Percentiles rank a stretch among this genome's conserved stretches.
phyloP scores from a whole-genome alignment of 2,113 vertebrate species.

The Pachycephala philippinensis region DNA sequence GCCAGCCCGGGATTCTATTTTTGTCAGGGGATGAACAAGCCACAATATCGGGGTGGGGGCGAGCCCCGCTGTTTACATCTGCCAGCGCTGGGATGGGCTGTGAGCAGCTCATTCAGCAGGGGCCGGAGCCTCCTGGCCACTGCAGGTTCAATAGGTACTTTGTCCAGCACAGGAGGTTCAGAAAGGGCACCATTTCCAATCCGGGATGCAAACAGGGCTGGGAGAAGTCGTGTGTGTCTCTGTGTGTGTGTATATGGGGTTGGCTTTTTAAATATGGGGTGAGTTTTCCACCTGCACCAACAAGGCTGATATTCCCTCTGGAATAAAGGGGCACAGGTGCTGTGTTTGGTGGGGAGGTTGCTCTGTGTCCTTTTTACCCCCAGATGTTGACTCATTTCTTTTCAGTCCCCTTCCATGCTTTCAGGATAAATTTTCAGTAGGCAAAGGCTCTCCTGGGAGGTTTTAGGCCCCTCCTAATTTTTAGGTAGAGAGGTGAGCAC shows the following conservation, averaged over 20 bases:
- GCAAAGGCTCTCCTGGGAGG: neutral
- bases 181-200: conserved; percentile 49
- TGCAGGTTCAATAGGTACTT: conserved; percentile 67
- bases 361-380: neutral
- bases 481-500: neutral
- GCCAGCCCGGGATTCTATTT: conserved; percentile 51
- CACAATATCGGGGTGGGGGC: conserved; percentile 33
- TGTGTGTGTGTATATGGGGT: neutral
- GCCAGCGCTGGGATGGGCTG: conserved; percentile 36
- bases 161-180: conserved; percentile 50
- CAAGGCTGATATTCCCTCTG: neutral
- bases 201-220: neutral
- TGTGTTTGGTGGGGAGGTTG: neutral
- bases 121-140: conserved; percentile 26
- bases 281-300: neutral
- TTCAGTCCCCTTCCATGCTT: neutral
- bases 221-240: neutral
- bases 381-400: neutral
- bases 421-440: neutral
- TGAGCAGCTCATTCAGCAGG: conserved; percentile 33
- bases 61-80: conserved; percentile 62
- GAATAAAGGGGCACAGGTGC: neutral
- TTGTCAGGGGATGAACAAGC: conserved; percentile 46
- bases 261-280: neutral
- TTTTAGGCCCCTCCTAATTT: neutral